These are phyloP conservation scores for Typhlichthys eigenmanni DNA, from an alignment of 2,797 vertebrate genomes.

Conservation along the genomic window DNA sequence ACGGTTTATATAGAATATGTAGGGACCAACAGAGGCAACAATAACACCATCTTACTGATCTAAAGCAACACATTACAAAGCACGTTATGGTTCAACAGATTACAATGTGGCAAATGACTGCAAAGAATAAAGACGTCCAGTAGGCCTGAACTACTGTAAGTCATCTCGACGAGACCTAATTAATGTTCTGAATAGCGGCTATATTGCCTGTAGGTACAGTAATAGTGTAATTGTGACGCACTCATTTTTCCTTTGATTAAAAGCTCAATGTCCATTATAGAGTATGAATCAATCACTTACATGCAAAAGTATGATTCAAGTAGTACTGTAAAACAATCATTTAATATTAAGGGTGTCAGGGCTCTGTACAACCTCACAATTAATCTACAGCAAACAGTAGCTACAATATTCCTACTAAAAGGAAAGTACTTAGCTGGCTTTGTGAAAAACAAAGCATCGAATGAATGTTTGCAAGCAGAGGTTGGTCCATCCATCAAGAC, in stretches of 20 bases:
- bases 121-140: conserved; percentile 10
- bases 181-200: conserved; percentile 59
- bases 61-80: background rate
- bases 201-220: conserved; percentile 52
- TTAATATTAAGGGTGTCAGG: too few species aligned
- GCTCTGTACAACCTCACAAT: too few species aligned
- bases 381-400: too few species aligned
- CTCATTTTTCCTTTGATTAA: conserved; percentile 52
- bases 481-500: conserved; percentile 23
- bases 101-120: conserved; percentile 30
- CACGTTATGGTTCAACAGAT: background rate
- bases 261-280: conserved; percentile 39
- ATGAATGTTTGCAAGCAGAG: background rate
- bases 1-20: background rate
- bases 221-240: conserved; percentile 43
- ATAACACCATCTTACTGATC: background rate
- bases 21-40: conserved; percentile 3
- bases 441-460: background rate
- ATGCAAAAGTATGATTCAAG: conserved; percentile 5
- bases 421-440: too few species aligned
- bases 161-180: conserved; percentile 19
- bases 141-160: conserved; percentile 13
- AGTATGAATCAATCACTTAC: conserved; percentile 39
- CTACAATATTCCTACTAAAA: too few species aligned
- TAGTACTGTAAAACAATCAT: too few species aligned